These are phyloP conservation scores for Didymodactylos carnosus DNA, from an alignment of 2,888 invertebrate genomes.

Conservation along the genomic window DNA sequence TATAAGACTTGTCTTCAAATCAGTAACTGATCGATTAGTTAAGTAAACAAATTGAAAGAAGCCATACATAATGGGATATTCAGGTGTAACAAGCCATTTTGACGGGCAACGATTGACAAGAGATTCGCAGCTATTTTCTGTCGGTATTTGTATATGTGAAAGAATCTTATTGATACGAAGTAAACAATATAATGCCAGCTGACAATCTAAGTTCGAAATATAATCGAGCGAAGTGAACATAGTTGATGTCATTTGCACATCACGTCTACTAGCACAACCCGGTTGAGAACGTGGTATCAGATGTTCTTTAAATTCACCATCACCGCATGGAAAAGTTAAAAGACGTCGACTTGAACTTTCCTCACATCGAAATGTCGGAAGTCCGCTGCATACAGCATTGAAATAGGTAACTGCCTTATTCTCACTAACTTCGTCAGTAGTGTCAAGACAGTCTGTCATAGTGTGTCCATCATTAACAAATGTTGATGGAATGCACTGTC, in stretches of 20 bases:
- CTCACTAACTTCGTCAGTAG: not conserved
- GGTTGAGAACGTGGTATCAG: not conserved
- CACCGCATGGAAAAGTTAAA: too few species aligned
- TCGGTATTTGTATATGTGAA: accelerated
- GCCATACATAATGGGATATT: not conserved
- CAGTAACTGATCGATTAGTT: not conserved
- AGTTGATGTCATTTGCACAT: too few species aligned
- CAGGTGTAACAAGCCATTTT: not conserved
- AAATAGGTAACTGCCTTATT: too few species aligned
- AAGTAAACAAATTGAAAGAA: not conserved
- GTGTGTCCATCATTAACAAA: not conserved
- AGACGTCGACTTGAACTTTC: too few species aligned
- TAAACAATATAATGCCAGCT: not conserved
- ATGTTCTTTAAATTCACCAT: not conserved
- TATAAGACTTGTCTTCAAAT: not conserved
- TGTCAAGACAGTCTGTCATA: not conserved
- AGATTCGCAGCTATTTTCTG: not conserved
- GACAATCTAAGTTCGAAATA: not conserved
- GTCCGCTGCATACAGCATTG: too few species aligned
- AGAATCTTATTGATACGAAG: not conserved
- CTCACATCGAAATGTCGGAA: too few species aligned
- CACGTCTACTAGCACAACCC: not conserved
- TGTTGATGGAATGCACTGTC: not conserved
- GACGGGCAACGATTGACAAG: not conserved
- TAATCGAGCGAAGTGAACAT: not conserved